A percentile compares a stretch with the other conserved stretches of the same genome.
Evolutionary conservation across 2,888 invertebrate species (phyloP).

Genomic region (Lysandra bellargus): DNA sequence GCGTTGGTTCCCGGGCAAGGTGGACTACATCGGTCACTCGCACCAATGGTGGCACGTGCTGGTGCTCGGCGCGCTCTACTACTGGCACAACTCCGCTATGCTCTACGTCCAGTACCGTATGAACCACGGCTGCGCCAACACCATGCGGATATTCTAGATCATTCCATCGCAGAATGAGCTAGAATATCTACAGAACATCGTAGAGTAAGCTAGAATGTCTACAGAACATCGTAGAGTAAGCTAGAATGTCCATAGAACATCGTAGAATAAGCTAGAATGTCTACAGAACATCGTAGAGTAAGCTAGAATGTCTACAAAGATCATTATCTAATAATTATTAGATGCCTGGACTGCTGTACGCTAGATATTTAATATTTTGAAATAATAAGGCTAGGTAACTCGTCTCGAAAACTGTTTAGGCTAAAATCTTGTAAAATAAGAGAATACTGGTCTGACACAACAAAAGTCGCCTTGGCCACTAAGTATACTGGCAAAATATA

Average conservation of each 20-base stretch:
- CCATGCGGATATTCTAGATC: constrained; percentile 80
- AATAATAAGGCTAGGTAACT: no score
- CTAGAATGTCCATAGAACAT: no score
- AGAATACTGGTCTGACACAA: not conserved
- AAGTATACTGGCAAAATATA: not conserved
- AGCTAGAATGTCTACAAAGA: no score
- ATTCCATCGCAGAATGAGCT: not conserved
- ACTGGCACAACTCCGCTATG: constrained; percentile 95
- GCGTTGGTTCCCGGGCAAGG: constrained; percentile 90
- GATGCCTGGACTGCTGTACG: no score
- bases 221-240: no score
- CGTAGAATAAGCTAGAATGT: no score
- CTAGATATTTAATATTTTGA: no score
- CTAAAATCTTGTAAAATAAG: not conserved
- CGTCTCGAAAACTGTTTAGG: not conserved
- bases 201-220: not conserved
- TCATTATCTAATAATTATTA: no score
- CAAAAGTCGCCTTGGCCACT: not conserved
- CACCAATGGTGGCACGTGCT: constrained; percentile 99
- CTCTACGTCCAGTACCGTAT: constrained; percentile 89
- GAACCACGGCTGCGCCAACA: constrained; percentile 87
- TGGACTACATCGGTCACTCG: constrained; percentile 96
- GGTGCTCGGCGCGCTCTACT: constrained; percentile 92
- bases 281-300: no score
- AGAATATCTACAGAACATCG: not conserved